These are phyloP conservation scores for Ochropleura plecta DNA, from an alignment of 2,888 invertebrate species.

Conservation along the genomic window DNA sequence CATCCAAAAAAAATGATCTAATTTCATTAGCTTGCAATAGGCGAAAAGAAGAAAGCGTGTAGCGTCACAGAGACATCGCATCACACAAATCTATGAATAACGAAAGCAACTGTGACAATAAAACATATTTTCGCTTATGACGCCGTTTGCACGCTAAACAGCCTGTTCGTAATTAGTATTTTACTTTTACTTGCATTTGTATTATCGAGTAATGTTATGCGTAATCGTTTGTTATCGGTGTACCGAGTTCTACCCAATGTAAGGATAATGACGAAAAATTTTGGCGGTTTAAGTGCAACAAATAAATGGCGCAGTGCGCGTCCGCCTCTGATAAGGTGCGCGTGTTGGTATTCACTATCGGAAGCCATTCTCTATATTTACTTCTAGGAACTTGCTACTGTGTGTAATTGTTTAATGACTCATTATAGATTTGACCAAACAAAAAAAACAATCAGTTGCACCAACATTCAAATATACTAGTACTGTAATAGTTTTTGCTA, in stretches of 20 bases:
- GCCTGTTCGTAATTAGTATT: conserved; percentile 36
- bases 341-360: conserved; percentile 1
- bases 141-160: conserved; percentile 28
- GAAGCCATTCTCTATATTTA: not conserved
- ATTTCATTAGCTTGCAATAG: not conserved
- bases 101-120: conserved; percentile 40
- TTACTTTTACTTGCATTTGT: conserved; percentile 49
- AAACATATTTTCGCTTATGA: conserved; percentile 40
- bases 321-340: not conserved
- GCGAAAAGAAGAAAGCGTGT: conserved; percentile 35
- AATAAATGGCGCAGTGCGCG: not conserved
- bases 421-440: not conserved
- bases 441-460: not conserved
- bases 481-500: not conserved
- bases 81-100: conserved; percentile 42
- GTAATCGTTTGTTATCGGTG: conserved; percentile 30
- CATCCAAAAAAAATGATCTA: too few species aligned
- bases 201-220: conserved; percentile 34
- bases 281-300: not conserved
- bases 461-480: not conserved
- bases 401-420: not conserved
- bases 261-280: not conserved
- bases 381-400: not conserved
- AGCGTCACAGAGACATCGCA: conserved; percentile 15
- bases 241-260: conserved; percentile 5